These are phyloP conservation scores for Microchirus variegatus DNA, from an alignment of 2,797 vertebrate genomes.

Conservation along the genomic window DNA sequence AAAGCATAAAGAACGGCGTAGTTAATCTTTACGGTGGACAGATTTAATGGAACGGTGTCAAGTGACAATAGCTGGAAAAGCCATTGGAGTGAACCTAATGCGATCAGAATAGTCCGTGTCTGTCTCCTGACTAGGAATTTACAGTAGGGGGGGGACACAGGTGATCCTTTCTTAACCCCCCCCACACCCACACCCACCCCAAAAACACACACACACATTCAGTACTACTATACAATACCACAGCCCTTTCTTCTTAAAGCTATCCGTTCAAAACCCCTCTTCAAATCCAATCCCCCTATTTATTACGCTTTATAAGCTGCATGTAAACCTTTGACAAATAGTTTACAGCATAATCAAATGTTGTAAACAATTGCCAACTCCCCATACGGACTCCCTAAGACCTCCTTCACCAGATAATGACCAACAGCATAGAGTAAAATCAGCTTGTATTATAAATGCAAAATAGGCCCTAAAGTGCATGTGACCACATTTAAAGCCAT, in stretches of 20 bases:
- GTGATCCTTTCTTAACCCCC: conserved; percentile 52
- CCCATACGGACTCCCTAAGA: too few species aligned
- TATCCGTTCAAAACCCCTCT: too few species aligned
- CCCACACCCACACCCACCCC: not conserved
- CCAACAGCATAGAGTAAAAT: too few species aligned
- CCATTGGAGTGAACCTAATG: conserved; percentile 79
- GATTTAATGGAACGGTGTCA: conserved; percentile 87
- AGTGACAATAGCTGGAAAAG: conserved; percentile 85
- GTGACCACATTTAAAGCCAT: too few species aligned
- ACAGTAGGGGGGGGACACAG: conserved; percentile 51
- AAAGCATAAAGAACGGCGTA: conserved; percentile 74
- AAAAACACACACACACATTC: not conserved
- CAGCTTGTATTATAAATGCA: too few species aligned
- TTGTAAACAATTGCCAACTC: too few species aligned
- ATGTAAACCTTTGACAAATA: too few species aligned
- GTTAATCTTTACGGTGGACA: conserved; percentile 84
- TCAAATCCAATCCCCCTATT: too few species aligned
- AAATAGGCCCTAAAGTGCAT: too few species aligned
- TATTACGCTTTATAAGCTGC: too few species aligned
- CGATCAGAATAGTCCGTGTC: conserved; percentile 60
- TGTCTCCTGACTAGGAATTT: conserved; percentile 63
- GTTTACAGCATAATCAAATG: too few species aligned
- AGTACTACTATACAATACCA: not conserved
- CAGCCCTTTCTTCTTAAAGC: not conserved
- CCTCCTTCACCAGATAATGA: too few species aligned